A percentile compares a stretch with the other conserved stretches of the same genome.
Conservation (phyloP, 1,140 invertebrate genomes). For the Zaprionus lachaisei region DNA sequence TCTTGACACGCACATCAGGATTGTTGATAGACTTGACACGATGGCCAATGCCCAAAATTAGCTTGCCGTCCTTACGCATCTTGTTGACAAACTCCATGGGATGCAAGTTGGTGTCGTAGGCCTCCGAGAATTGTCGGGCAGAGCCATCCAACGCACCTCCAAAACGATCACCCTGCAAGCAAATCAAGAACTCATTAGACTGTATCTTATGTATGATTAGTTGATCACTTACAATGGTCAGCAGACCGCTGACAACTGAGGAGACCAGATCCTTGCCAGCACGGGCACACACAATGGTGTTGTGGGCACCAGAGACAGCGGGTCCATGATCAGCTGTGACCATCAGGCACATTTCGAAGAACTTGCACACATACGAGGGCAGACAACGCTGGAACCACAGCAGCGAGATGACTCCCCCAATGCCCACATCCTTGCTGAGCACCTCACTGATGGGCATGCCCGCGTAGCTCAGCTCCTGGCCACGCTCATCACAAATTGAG, state of each 20-base stretch:
- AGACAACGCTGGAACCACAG: constrained; percentile 99
- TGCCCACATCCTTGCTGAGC: constrained; percentile 94
- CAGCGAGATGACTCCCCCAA: constrained; percentile 98
- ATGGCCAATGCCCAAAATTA: constrained; percentile 99
- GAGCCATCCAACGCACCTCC: constrained; percentile 99
- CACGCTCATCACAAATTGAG: constrained; percentile 99
- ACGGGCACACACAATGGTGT: constrained; percentile 99
- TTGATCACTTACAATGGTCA: constrained; percentile 95
- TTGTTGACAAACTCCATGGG: constrained; percentile 99
- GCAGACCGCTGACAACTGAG: constrained; percentile 97
- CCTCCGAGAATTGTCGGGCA: constrained; percentile 97
- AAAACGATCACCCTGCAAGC: constrained; percentile 95
- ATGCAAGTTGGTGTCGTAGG: constrained; percentile 96
- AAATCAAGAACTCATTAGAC: background rate
- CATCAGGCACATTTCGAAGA: constrained; percentile 99
- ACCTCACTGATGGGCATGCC: constrained; percentile 99
- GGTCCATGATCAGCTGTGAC: constrained; percentile 99
- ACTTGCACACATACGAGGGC: constrained; percentile 97
- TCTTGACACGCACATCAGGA: constrained; percentile 98
- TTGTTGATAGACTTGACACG: constrained; percentile 99
- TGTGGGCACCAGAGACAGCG: constrained; percentile 99
- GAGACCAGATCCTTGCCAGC: constrained; percentile 99
- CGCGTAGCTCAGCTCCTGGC: constrained; percentile 98
- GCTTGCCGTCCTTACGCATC: constrained; percentile 97
- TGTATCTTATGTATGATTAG: background rate